A percentile compares a stretch with the other conserved stretches of the same genome.
Conservation (phyloP, 2,797 vertebrate species). For the Pterois miles region DNA sequence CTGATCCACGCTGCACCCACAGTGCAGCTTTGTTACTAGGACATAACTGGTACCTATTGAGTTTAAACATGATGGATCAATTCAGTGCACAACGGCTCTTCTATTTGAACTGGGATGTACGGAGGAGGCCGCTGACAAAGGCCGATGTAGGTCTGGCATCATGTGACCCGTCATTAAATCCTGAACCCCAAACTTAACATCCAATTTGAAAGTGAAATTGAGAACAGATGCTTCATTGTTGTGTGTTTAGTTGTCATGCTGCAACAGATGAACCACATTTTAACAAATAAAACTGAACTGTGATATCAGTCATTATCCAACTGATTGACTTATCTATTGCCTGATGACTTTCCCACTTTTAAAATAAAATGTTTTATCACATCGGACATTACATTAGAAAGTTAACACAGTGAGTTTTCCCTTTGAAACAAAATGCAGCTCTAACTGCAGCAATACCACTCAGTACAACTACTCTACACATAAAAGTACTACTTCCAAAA, state of each 20-base stretch:
- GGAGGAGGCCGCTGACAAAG: background rate
- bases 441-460: background rate
- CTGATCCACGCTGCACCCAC: background rate
- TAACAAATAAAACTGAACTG: background rate
- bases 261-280: slow-evolving; percentile 3
- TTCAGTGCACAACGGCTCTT: background rate
- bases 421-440: background rate
- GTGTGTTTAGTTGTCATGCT: slow-evolving; percentile 12
- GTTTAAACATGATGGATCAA: slow-evolving; percentile 8
- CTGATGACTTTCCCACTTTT: too few relatives aligned
- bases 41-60: background rate
- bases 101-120: background rate
- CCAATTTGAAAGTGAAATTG: slow-evolving; percentile 18
- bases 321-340: background rate
- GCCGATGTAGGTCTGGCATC: background rate
- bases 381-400: background rate
- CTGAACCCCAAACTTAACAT: slow-evolving; percentile 2
- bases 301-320: background rate
- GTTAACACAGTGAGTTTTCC: background rate
- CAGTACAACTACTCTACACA: background rate
- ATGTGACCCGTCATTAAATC: slow-evolving; percentile 1
- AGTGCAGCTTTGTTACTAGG: slow-evolving; percentile 7
- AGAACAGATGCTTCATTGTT: slow-evolving; percentile 38
- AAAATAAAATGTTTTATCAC: too few relatives aligned
- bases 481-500: background rate